Base-by-base conservation (phyloP, 2,888 invertebrate species). In the Drosophila mettleri region DNA sequence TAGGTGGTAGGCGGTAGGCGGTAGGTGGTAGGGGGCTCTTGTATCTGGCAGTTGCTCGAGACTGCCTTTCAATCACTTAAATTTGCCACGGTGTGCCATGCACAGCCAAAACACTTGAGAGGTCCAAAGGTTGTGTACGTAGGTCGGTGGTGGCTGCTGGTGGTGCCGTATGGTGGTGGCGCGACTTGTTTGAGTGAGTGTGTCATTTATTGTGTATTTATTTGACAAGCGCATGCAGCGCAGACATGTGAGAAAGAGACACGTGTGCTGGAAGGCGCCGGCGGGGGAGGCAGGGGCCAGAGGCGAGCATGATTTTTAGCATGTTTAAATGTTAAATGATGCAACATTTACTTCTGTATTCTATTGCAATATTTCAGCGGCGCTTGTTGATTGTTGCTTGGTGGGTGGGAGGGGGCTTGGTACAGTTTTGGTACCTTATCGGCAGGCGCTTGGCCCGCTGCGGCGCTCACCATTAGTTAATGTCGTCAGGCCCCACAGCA, bases 201-300 rank as follows among this genome's bases (percentile, higher is more conserved):
- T 81, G 82, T 81, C 82, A 80, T 82, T 80, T 81, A 82, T 82
- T 82, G 81, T 80, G 75, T 82, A 78, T 81, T 81, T 82, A 74
- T 80, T 82, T 82, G 82, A 80, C 82, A 81, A 75, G 73, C 71
- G 65, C 69, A 75, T 70, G 74, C 74, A 74, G 65, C 43, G 71
- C 71, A 63, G 75, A 71, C 67, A 71, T 61, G 49, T 62, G 75
- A 45, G 70, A 51, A 60, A 52, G 57, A 34, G 36, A 38, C 70
- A 71, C 74, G 70, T 74, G 68, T 58, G 76, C 24, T 36, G 41
- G 3, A 2, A 3, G 33, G 3, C 12, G 1, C 12, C 4, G 24
- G 43, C 54, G 2, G 39, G 7, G 29, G 29, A 8, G 27, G 8
- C 38, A 36, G 18, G 5, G 31, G 8, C 18, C 2, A 14, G 18